A percentile compares a stretch with the other conserved stretches of the same genome.
Evolutionary conservation across 2,888 invertebrate species (phyloP).

Genomic region (Octonoba sinensis): DNA sequence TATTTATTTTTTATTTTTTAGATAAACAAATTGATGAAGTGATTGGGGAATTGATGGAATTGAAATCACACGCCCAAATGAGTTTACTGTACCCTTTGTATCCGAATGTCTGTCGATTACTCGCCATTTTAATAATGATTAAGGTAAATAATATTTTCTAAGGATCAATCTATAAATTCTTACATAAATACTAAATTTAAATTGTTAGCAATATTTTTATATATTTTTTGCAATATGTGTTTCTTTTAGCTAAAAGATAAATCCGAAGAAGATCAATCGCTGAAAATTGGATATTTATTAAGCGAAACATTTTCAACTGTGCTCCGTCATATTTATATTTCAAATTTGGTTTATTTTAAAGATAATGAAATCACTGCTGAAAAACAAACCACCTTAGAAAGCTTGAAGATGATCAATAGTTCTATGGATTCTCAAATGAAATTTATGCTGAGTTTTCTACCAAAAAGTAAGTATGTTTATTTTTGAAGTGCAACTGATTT

Average conservation of each 20-base stretch:
- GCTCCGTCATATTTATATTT: conserved; percentile 23
- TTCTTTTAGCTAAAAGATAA: conserved; percentile 12
- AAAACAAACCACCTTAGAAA: neutral
- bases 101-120: conserved; percentile 37
- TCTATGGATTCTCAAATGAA: conserved; percentile 23
- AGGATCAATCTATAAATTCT: no score
- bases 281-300: conserved; percentile 7
- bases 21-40: conserved; percentile 6
- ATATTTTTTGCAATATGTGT: neutral
- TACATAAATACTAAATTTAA: no score
- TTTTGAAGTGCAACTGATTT: neutral
- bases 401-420: neutral
- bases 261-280: neutral
- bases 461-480: conserved; percentile 24
- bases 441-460: conserved; percentile 15
- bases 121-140: conserved; percentile 21
- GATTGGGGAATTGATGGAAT: conserved; percentile 24
- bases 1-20: no score
- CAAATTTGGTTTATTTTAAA: conserved; percentile 18
- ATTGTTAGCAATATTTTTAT: neutral
- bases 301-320: conserved; percentile 46
- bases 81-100: conserved; percentile 47
- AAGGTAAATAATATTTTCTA: conserved; percentile 17
- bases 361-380: neutral
- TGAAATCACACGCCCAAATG: conserved; percentile 27